phyloP scores from a whole-genome alignment of 1,140 invertebrate species.

The Nixonia krombeini region DNA sequence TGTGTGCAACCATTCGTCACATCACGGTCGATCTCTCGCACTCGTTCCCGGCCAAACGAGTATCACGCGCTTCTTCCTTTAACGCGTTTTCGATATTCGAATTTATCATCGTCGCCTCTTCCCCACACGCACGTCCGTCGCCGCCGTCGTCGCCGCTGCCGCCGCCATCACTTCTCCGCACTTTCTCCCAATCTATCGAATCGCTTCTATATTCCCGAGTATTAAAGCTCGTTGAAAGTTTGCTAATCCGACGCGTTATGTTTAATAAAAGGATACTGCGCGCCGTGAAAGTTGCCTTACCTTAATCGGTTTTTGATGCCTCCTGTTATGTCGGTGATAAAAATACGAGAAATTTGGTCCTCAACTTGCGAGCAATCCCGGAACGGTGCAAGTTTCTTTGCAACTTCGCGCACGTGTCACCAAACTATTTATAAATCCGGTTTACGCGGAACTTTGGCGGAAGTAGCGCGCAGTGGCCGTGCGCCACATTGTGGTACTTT shows the following conservation, averaged over 20 bases:
- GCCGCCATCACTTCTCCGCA: too few species aligned
- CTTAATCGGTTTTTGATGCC: neutral
- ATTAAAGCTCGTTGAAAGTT: too few species aligned
- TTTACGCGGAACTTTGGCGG: constrained; percentile 15
- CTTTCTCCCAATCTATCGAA: too few species aligned
- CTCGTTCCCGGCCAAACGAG: constrained; percentile 39
- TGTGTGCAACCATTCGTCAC: constrained; percentile 39
- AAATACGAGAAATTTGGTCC: constrained; percentile 1
- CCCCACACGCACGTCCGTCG: too few species aligned
- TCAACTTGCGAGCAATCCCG: constrained; percentile 1
- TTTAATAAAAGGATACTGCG: too few species aligned
- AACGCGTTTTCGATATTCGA: constrained; percentile 18
- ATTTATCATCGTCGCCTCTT: too few species aligned
- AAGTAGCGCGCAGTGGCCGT: neutral
- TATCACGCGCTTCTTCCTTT: neutral
- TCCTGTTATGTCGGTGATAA: neutral
- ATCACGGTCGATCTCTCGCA: constrained; percentile 30
- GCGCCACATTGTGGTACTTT: neutral
- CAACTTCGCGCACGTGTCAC: neutral
- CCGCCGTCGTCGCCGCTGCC: too few species aligned
- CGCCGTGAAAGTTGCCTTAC: too few species aligned
- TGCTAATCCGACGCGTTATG: too few species aligned
- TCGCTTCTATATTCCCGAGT: too few species aligned
- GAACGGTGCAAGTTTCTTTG: constrained; percentile 12
- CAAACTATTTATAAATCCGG: constrained; percentile 18